Evolutionary conservation across 2,888 invertebrate genomes (phyloP).

Genomic region (Drosophila nr. medialis): DNA sequence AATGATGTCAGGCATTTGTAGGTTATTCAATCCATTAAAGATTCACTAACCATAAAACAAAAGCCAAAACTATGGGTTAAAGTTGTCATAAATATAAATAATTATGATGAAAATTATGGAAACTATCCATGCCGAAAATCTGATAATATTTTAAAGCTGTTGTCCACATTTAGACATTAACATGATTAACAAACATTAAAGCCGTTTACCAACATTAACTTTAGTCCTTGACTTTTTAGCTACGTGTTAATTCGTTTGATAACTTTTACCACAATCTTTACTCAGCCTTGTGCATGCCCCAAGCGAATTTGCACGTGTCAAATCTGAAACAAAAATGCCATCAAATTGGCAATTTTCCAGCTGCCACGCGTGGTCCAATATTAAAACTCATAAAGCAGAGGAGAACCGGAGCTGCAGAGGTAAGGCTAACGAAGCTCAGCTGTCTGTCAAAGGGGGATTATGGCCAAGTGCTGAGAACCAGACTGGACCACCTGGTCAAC

Average conservation of each 20-base stretch:
- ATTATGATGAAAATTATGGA: neutral
- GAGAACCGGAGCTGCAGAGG: constrained; percentile 24
- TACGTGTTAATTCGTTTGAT: constrained; percentile 24
- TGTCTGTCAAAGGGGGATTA: constrained; percentile 68
- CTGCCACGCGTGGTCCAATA: constrained; percentile 43
- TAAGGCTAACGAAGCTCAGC: constrained; percentile 40
- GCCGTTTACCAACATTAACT: neutral
- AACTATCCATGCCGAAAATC: neutral
- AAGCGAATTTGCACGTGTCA: constrained; percentile 72
- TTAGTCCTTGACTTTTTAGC: constrained; percentile 5
- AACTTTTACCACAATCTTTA: constrained; percentile 19
- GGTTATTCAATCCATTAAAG: neutral
- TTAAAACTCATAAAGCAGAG: constrained; percentile 56
- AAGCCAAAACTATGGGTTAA: neutral
- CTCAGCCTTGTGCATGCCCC: constrained; percentile 21
- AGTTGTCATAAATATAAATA: neutral
- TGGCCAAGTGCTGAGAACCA: constrained; percentile 38
- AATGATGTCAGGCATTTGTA: neutral
- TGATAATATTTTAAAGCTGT: neutral
- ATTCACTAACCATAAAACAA: neutral
- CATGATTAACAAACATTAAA: neutral
- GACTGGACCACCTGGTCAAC: constrained; percentile 23
- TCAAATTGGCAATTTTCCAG: constrained; percentile 49
- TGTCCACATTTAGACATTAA: neutral
- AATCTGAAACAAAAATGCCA: constrained; percentile 71